Evolutionary conservation across 1,140 invertebrate species (phyloP).

Genomic region (Cepaea nemoralis): DNA sequence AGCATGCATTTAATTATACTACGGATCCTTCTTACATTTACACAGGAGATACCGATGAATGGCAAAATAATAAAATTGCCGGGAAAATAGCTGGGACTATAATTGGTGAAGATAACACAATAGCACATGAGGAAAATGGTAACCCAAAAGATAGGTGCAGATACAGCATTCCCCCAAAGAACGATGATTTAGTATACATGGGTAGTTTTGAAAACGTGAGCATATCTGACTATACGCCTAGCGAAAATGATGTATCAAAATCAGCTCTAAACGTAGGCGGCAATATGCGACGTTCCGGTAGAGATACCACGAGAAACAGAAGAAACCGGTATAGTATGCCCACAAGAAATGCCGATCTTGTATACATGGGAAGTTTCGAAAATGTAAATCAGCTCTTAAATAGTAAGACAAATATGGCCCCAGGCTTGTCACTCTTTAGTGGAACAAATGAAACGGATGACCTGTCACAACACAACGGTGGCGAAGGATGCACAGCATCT

Average conservation of each 20-base stretch:
- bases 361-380: constrained; percentile 33
- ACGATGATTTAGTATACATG: constrained; percentile 30
- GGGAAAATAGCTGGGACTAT: too few species aligned
- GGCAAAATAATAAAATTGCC: too few species aligned
- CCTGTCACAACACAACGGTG: too few species aligned
- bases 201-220: constrained; percentile 23
- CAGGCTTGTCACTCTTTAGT: neutral
- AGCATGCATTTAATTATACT: too few species aligned
- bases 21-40: too few species aligned
- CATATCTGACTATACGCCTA: neutral
- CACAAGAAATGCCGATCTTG: neutral
- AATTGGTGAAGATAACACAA: neutral
- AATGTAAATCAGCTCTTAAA: neutral
- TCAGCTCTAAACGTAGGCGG: neutral
- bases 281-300: neutral
- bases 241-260: neutral
- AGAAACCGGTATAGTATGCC: constrained; percentile 19
- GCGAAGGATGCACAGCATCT: neutral
- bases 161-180: constrained; percentile 21
- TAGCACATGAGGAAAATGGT: neutral
- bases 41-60: too few species aligned
- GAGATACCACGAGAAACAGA: neutral
- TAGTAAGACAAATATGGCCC: neutral
- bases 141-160: neutral
- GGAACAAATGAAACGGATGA: neutral